phyloP scores from a whole-genome alignment of 2,797 vertebrate genomes.

The Heterohyrax brucei region DNA sequence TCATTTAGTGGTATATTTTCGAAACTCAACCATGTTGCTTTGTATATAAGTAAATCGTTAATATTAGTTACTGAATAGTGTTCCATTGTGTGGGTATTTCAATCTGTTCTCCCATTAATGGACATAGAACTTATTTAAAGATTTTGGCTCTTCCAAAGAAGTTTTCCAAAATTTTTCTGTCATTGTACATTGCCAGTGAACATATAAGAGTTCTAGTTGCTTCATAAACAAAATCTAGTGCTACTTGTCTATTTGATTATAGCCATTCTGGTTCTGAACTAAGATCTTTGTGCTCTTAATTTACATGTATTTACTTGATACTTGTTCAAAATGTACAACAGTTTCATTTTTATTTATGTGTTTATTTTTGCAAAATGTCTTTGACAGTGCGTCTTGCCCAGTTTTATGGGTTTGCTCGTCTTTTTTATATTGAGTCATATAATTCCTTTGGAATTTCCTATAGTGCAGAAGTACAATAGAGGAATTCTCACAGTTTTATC shows the following conservation, averaged over 20 bases:
- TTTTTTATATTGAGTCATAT: background rate
- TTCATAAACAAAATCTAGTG: background rate
- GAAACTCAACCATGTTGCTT: background rate
- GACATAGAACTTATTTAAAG: background rate
- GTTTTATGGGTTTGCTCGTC: background rate
- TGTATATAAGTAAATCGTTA: background rate
- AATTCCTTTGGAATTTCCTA: background rate
- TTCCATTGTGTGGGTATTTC: background rate
- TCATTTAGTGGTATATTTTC: background rate
- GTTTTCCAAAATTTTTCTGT: background rate
- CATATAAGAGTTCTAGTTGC: background rate
- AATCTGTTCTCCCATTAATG: background rate
- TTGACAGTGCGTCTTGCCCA: background rate
- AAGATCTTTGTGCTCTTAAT: too few species aligned
- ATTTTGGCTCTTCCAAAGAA: background rate
- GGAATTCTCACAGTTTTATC: background rate
- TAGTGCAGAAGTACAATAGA: background rate
- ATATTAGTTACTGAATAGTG: background rate
- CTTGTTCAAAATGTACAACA: background rate
- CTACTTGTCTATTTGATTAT: background rate
- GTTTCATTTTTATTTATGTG: background rate
- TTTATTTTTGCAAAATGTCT: background rate
- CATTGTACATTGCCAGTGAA: background rate
- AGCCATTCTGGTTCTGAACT: background rate
- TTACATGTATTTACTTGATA: too few species aligned